Percentiles rank a stretch among this genome's conserved stretches.
These are phyloP conservation scores for Paratrypauchen microcephalus DNA, from an alignment of 2,797 vertebrate species.

Conservation along the genomic window DNA sequence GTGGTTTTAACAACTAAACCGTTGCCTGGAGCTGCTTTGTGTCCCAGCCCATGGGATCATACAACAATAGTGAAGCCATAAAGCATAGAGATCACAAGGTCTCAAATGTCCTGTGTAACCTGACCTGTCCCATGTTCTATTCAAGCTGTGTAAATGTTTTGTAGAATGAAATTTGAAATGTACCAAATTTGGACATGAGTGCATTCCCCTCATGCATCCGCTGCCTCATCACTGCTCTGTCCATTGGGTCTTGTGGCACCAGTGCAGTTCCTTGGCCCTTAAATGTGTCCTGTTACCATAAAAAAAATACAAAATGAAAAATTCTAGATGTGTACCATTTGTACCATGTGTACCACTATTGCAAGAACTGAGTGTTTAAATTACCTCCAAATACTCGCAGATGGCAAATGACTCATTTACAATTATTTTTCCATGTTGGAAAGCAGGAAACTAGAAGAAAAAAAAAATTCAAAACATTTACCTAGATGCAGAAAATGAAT, in stretches of 20 bases:
- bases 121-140: not conserved
- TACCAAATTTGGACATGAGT: constrained; percentile 67
- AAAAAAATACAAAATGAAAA: constrained; percentile 15
- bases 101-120: not conserved
- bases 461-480: not conserved
- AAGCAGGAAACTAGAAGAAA: constrained; percentile 69
- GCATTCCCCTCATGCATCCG: constrained; percentile 65
- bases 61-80: not conserved
- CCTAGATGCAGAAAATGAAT: not conserved
- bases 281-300: constrained; percentile 65
- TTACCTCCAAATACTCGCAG: constrained; percentile 79
- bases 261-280: constrained; percentile 71
- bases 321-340: constrained; percentile 5
- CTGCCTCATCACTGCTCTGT: constrained; percentile 71
- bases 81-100: not conserved
- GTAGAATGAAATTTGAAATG: constrained; percentile 2
- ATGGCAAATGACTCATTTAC: constrained; percentile 75
- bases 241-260: constrained; percentile 53
- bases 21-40: constrained; percentile 21
- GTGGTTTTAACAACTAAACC: not conserved
- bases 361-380: constrained; percentile 1
- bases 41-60: constrained; percentile 5
- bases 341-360: no score
- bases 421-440: constrained; percentile 62
- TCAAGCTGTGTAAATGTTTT: not conserved